These are phyloP conservation scores for Etheostoma spectabile DNA, from an alignment of 2,113 vertebrate genomes.

Conservation along the genomic window DNA sequence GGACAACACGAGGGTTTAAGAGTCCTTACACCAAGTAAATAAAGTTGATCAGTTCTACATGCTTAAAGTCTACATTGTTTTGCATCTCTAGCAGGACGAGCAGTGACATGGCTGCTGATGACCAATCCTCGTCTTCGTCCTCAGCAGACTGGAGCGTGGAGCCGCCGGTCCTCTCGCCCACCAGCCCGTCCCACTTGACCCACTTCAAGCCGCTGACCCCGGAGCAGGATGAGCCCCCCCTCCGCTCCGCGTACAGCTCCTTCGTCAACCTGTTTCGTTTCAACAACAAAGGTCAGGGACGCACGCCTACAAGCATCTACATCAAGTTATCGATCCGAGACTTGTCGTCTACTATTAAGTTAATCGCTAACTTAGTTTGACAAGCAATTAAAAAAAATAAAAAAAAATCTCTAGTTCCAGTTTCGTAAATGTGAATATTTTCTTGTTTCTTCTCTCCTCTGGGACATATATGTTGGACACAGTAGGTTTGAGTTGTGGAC, in stretches of 20 bases:
- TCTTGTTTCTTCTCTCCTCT: too few species aligned
- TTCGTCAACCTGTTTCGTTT: constrained; percentile 98
- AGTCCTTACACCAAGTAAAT: background rate
- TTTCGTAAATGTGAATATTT: too few species aligned
- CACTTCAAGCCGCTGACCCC: constrained; percentile 98
- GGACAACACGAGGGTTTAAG: too few species aligned
- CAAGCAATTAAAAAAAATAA: too few species aligned
- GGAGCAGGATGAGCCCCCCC: constrained; percentile 95
- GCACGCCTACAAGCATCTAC: too few species aligned
- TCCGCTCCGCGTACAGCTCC: constrained; percentile 97
- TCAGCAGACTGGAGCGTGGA: constrained; percentile 88
- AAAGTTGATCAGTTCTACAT: background rate
- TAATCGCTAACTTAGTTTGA: too few species aligned
- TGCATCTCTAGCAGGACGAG: constrained; percentile 68
- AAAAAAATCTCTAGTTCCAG: too few species aligned
- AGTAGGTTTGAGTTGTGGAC: too few species aligned
- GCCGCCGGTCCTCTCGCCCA: constrained; percentile 85
- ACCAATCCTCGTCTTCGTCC: constrained; percentile 86
- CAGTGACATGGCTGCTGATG: constrained; percentile 94
- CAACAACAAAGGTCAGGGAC: constrained; percentile 91
- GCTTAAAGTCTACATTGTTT: background rate
- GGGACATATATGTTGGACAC: too few species aligned
- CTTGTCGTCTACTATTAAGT: too few species aligned
- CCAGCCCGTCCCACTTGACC: constrained; percentile 94
- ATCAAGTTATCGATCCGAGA: background rate